These are phyloP conservation scores for Dendrocincla fuliginosa DNA, from an alignment of 2,797 vertebrate species.

Conservation along the genomic window DNA sequence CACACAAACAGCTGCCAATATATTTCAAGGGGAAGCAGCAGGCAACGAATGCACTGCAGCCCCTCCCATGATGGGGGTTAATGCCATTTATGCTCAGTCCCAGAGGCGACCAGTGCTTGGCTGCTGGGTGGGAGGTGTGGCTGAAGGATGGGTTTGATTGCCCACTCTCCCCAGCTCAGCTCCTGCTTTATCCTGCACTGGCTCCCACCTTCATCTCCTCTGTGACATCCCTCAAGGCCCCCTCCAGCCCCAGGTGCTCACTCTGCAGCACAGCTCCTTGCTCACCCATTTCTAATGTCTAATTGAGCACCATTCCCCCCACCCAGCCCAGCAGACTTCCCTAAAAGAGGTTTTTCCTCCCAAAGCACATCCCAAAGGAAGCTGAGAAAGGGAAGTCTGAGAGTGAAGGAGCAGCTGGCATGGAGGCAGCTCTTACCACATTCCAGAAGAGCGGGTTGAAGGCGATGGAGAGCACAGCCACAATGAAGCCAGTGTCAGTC, in stretches of 20 bases:
- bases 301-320: rapidly evolving
- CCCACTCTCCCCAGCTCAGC: background rate
- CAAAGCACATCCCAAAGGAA: background rate
- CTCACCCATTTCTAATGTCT: background rate
- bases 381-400: background rate
- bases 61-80: background rate
- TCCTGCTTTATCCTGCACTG: background rate
- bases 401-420: rapidly evolving
- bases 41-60: background rate
- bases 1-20: background rate
- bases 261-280: background rate
- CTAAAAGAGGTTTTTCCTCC: background rate
- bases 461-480: constrained; percentile 73
- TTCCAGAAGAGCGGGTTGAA: constrained; percentile 90
- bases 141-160: background rate
- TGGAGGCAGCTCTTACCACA: constrained; percentile 74
- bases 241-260: background rate
- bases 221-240: background rate
- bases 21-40: background rate
- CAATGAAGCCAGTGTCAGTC: constrained; percentile 72
- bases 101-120: background rate
- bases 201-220: background rate
- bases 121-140: background rate
- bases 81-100: background rate
- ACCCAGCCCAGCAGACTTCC: background rate